Base-by-base conservation (phyloP, 2,888 invertebrate genomes). In the Hanleya hanleyi region DNA sequence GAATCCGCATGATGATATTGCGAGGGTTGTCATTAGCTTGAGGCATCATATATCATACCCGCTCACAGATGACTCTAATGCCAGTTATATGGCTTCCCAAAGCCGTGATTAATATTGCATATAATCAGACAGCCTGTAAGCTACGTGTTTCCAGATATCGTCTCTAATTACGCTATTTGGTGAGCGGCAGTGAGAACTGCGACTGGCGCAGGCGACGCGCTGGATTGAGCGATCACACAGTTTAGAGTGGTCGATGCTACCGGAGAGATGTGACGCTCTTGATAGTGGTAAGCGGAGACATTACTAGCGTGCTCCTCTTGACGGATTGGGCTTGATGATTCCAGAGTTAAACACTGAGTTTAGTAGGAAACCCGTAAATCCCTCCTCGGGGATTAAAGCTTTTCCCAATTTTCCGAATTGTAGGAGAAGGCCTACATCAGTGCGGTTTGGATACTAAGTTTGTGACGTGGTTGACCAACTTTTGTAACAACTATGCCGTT, bases 51-150 rank as follows among this genome's bases (percentile, higher is more conserved):
- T 57, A 57, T 57, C 57, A 57, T 22, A 57, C 26, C 29, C 29
- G 32, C 26, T 29, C 9, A 57, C 29, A 57, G 57, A 57, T 57
- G 57, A 57, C 57, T 57, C 4, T 29, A 57, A 57, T 57, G 32
- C 32, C 15, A 29, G 29, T 57, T 29, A 22, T 57, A 57, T 29
- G 57, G 57, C 57, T 57, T 57, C 57, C 57, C 29, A n/a, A 22
- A 57, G 57, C 26, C 26, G 22, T 57, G 57, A 57, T 57, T 57
- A 57, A 57, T 57, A 57, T 57, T 57, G 57, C 57, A 57, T 57
- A 57, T 32, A 57, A 57, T 57, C 57, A 29, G 32, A 57, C 26
- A 29, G 57, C 22, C 57, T 57, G 57, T 57, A 57, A 57, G 57
- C 26, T 57, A 57, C 22, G 57, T 32, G 18, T 32, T 57, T 32